Evolutionary conservation across 2,888 invertebrate genomes (phyloP).

Genomic region (Spodoptera littoralis): DNA sequence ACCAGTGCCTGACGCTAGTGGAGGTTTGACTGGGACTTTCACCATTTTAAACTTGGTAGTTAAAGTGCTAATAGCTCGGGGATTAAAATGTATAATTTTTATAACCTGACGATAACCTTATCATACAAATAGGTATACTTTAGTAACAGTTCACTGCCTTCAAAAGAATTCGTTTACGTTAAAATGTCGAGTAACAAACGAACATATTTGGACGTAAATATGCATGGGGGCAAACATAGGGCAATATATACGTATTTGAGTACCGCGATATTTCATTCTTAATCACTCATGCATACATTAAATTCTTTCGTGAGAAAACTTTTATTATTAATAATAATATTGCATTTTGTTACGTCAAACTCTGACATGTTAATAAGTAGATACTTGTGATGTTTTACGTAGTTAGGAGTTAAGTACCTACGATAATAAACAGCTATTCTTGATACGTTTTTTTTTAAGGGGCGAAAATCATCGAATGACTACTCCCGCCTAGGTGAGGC

Average conservation of each 20-base stretch:
- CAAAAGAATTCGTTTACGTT: constrained; percentile 9
- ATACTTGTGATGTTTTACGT: too few relatives aligned
- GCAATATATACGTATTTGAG: constrained; percentile 15
- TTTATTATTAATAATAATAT: not conserved
- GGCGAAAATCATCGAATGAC: too few relatives aligned
- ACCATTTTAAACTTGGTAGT: too few relatives aligned
- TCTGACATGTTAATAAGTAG: not conserved
- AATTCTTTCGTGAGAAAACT: constrained; percentile 13
- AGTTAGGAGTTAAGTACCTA: too few relatives aligned
- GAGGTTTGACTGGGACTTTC: too few relatives aligned
- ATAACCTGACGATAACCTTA: too few relatives aligned
- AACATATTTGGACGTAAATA: constrained; percentile 26
- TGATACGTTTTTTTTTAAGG: too few relatives aligned
- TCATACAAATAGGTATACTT: constrained; percentile 1
- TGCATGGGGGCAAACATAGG: constrained; percentile 7
- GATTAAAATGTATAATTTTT: too few relatives aligned
- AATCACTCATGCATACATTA: constrained; percentile 17
- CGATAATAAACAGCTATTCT: too few relatives aligned
- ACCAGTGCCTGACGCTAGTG: too few relatives aligned
- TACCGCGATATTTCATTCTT: constrained; percentile 9
- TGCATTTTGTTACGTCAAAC: not conserved
- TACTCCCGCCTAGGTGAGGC: too few relatives aligned
- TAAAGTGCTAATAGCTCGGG: too few relatives aligned
- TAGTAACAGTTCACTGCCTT: constrained; percentile 18
- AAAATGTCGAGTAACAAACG: constrained; percentile 4